Conservation (phyloP, 2,888 invertebrate species). For the Pterobdella sp. region DNA sequence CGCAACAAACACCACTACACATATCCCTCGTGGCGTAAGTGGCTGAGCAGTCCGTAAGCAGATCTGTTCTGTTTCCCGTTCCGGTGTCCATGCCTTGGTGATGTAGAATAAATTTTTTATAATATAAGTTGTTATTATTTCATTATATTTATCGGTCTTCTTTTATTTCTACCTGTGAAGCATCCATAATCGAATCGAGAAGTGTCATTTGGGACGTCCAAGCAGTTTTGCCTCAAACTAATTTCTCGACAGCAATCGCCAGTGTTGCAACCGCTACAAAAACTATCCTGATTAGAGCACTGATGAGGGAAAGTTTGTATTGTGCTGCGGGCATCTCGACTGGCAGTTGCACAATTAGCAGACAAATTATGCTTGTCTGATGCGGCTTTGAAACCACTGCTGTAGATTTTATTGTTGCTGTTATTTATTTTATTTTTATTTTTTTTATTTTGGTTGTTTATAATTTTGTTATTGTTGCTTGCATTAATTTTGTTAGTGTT, state of each 20-base stretch:
- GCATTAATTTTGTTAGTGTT: slow-evolving; percentile 1
- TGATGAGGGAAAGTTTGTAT: neutral
- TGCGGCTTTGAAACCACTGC: neutral
- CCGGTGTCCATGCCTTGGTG: too few relatives aligned
- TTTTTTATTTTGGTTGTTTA: neutral
- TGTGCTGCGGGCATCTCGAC: neutral
- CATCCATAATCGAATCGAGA: too few relatives aligned
- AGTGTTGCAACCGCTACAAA: neutral
- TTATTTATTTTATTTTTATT: neutral
- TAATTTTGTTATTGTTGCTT: neutral
- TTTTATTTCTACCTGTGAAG: too few relatives aligned
- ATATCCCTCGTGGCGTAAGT: too few relatives aligned
- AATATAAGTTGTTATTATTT: too few relatives aligned
- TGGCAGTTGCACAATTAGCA: neutral
- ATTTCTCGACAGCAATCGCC: neutral
- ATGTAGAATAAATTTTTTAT: too few relatives aligned
- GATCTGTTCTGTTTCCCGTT: too few relatives aligned
- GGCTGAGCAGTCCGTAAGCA: too few relatives aligned
- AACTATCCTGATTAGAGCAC: too few relatives aligned
- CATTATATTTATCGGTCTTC: too few relatives aligned
- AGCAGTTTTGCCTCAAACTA: neutral
- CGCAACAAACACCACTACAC: neutral
- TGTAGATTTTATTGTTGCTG: neutral
- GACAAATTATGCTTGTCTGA: neutral
- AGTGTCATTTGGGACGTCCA: too few relatives aligned